Evolutionary conservation across 2,797 vertebrate species (phyloP), one percentile per base, ranked within the genome.

Genomic region (Alfaro cultratus): DNA sequence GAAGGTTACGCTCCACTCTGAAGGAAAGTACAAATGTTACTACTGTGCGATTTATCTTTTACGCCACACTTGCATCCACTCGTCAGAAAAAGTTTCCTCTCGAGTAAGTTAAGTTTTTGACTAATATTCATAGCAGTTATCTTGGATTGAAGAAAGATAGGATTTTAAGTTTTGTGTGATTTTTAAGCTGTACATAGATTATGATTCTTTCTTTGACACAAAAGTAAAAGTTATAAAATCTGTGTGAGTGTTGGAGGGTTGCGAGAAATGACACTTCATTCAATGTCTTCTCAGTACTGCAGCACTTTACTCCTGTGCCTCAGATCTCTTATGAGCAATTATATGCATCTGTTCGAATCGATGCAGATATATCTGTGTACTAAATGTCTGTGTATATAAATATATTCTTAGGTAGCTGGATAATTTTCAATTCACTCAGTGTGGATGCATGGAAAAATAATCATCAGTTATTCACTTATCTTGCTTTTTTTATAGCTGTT

Each of bases 381-480:
- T 68, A 41, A 41, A 68, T 41, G 18, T 9, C 3, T 39, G 21
- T 41, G 21, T 41, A 0, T 13, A 11, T 9, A 11, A 10, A 23
- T 41, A 64, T 36, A 62, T 64, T 21, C 18, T 41, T 39, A 39
- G 1, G 23, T 39, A 85, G 49, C 85, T 79, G 73, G 53, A 83
- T 90, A 73, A 85, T 89, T 89, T 80, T 85, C 83, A 47, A 70
- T 71, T 80, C 77, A 78, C 71, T 72, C 68, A 45, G 51, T 84
- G 86, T 68, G 10, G 74, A 86, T 86, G 80, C 73, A 79, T 68
- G 74, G 62, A 81, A 75, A 53, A 75, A 64, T 36, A 77, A 85
- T 84, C 80, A 51, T 60, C 68, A 29, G 55, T 81, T 68, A 80
- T 77, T 74, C 13, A 77, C 73, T 76, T 80, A 77, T 73, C 70